phyloP scores from a whole-genome alignment of 1,140 invertebrate species.

The Araneus ventricosus region DNA sequence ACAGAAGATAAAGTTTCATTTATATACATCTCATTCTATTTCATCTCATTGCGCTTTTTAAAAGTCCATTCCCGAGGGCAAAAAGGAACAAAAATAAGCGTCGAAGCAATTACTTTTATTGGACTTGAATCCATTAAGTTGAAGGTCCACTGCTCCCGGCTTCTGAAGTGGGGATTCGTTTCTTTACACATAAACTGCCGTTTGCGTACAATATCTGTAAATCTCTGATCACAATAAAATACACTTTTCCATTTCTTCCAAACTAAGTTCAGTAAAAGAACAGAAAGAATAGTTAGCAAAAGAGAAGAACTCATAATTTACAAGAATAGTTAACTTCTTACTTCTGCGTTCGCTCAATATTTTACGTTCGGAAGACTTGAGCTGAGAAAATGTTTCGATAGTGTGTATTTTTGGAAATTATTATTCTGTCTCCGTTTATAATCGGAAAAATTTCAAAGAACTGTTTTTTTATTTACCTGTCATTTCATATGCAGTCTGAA shows the following conservation, averaged over 20 bases:
- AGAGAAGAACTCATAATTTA: neutral
- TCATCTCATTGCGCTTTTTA: constrained; percentile 8
- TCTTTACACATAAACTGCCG: neutral
- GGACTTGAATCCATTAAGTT: constrained; percentile 57
- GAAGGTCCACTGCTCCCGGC: constrained; percentile 7
- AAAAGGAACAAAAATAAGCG: constrained; percentile 47
- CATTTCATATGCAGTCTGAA: too few species aligned
- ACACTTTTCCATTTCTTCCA: neutral
- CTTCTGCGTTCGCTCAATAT: neutral
- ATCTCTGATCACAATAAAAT: constrained; percentile 34
- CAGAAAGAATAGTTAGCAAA: neutral
- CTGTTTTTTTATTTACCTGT: too few species aligned
- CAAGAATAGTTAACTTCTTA: constrained; percentile 1
- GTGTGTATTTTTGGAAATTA: neutral
- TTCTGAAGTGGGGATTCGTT: neutral
- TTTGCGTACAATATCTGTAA: constrained; percentile 36
- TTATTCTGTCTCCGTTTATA: too few species aligned
- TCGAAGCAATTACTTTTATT: constrained; percentile 63
- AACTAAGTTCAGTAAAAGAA: neutral
- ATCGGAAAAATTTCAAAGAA: too few species aligned
- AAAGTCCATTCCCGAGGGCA: neutral
- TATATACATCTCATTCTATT: constrained; percentile 25
- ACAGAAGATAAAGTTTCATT: constrained; percentile 43
- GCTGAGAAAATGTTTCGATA: neutral
- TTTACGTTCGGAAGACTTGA: neutral